Evolutionary conservation across 2,888 invertebrate species (phyloP), one percentile per base, ranked within the genome.

Genomic region (Apamea sordens): DNA sequence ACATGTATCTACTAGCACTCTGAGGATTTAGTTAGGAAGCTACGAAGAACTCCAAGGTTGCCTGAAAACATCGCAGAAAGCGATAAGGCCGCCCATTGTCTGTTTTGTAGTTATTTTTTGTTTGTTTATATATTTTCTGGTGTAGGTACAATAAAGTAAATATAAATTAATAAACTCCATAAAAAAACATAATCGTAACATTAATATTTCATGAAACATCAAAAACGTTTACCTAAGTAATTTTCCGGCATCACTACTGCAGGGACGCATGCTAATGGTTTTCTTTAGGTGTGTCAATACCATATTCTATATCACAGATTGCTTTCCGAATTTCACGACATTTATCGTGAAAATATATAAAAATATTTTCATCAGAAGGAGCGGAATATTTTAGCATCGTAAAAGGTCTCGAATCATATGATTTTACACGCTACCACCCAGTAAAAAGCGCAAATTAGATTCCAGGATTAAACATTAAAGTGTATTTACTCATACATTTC

Each of bases 351-450:
- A 84, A 89, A 86, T 85, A 85, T 82, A 83, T 83, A 86, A 86
- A 86, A 83, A 89, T 87, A 89, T 89, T 88, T 85, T 83, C 80
- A 89, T 88, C 79, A 80, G 70, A 75, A 82, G 63, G 72, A 77
- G 73, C 74, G 73, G 79, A 85, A 88, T 88, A 88, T 89, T 88
- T 88, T 85, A 83, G 73, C 88, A 80, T 83, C 80, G 80, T 81
- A 83, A 86, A 80, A 86, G 82, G 75, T 82, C 73, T 71, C 50
- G 53, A 81, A 76, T 77, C 77, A 64, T 76, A 80, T 77, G 81
- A 80, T 86, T 86, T 89, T 80, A 79, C 80, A 76, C 83, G 89
- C 72, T 87, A 79, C 80, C 79, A 68, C 84, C 73, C 64, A 56
- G 68, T 82, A 86, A 75, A 83, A 69, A 75, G 74, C 53, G 73